Evolutionary conservation across 2,888 invertebrate species (phyloP), one percentile per base, ranked within the genome.

Genomic region (Ormia ochracea): DNA sequence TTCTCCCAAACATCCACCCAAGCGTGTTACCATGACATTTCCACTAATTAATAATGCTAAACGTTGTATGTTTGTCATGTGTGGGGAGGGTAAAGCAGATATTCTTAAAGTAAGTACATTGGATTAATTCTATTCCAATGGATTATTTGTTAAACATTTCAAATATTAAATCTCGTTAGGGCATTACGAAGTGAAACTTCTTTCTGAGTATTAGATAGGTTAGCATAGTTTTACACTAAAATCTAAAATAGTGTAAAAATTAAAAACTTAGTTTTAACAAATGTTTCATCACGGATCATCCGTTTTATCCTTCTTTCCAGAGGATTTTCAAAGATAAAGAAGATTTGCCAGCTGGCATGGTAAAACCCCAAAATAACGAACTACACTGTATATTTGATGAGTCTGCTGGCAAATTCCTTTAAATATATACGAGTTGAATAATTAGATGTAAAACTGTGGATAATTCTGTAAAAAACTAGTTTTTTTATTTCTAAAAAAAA

Each of bases 1-100:
- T 90, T 98, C 98, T 0, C 99, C 99, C 0, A 99, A 99, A 88
- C 98, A 98, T 17, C 99, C 99, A 0, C 94, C 96, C 0, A 91
- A 92, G 52, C 92, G 99, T 76, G 93, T 99, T 7, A 99, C 99
- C 0, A 91, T 99, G 84, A 98, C 99, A 0, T 94, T 95, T 82
- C 96, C 96, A 0, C 93, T 97, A 10, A 93, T 99, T 36, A 98
- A 98, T 87, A 94, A 94, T 87, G 95, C 98, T 0, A 93, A 92
- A 82, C 92, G 92, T 86, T 95, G 96, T 85, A 92, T 96, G 73
- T 98, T 98, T 90, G 94, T 96, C 21, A 92, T 94, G 38, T 93
- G 94, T 70, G 99, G 99, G 0, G 92, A 92, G 12, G 93, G 93
- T 14, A 99, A 99, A 90, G 96, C 97, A 3, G 94, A 94, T n/a